Conservation (phyloP, 2,113 vertebrate genomes). For the Lates calcarifer region DNA sequence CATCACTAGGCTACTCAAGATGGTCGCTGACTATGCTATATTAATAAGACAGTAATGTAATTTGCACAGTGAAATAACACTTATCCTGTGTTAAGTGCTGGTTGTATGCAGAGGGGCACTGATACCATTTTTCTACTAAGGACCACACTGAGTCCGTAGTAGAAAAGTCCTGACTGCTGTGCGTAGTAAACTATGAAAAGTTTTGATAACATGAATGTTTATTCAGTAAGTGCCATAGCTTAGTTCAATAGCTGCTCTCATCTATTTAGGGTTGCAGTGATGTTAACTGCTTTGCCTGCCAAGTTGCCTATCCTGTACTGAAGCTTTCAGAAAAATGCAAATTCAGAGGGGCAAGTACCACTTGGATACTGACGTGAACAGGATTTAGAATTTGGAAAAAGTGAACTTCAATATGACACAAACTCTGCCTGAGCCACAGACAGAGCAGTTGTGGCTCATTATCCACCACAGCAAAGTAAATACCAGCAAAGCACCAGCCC, state of each 20-base stretch:
- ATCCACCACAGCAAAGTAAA: too few relatives aligned
- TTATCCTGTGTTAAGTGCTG: neutral
- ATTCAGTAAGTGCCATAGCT: neutral
- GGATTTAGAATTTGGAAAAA: neutral
- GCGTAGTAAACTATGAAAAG: neutral
- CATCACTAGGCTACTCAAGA: neutral
- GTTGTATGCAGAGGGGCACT: neutral
- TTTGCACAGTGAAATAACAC: neutral
- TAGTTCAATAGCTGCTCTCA: neutral
- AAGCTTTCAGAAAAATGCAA: neutral
- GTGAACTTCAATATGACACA: neutral
- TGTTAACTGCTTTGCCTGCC: neutral
- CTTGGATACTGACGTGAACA: neutral
- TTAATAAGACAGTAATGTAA: neutral
- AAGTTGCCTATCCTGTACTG: neutral
- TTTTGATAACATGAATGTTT: neutral
- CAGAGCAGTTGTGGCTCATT: too few relatives aligned
- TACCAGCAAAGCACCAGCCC: neutral
- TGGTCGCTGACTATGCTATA: neutral
- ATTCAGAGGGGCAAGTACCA: neutral
- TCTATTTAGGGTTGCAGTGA: neutral
- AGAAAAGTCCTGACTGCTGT: too few relatives aligned
- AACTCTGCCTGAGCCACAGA: neutral
- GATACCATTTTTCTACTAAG: neutral
- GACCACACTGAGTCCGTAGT: neutral